Percentiles rank a stretch among this genome's conserved stretches.
Evolutionary conservation across 2,888 invertebrate species (phyloP).

Genomic region (Strigamia crassipes): DNA sequence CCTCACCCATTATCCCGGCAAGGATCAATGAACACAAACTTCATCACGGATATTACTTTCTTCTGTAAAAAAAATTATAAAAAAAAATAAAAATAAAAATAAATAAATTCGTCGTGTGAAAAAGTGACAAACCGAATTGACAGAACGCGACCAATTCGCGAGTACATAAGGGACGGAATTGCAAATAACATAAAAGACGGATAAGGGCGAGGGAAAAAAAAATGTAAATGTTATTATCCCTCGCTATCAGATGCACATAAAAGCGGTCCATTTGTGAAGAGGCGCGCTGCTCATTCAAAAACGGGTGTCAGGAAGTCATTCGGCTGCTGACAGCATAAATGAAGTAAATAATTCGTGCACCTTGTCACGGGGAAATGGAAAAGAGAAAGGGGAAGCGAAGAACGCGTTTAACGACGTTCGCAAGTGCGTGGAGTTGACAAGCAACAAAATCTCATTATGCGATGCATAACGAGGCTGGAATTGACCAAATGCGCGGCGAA

Average conservation of each 20-base stretch:
- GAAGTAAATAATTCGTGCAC: conserved; percentile 44
- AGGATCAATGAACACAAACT: conserved; percentile 22
- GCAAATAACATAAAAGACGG: background rate
- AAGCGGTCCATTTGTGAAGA: conserved; percentile 45
- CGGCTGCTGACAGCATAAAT: conserved; percentile 45
- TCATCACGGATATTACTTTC: too few relatives aligned
- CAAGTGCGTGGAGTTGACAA: background rate
- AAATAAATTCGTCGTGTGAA: background rate
- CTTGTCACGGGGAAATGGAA: conserved; percentile 37
- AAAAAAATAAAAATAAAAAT: too few relatives aligned
- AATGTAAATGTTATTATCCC: conserved; percentile 46
- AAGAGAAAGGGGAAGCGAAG: conserved; percentile 4
- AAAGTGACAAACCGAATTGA: background rate
- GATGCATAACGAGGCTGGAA: conserved; percentile 13
- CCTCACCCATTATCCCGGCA: background rate
- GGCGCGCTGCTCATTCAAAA: conserved; percentile 33
- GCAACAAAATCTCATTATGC: conserved; percentile 27
- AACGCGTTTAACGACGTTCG: conserved; percentile 14
- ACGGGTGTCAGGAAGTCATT: conserved; percentile 46
- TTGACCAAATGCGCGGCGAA: conserved; percentile 12
- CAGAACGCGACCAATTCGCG: conserved; percentile 6
- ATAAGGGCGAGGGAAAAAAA: conserved; percentile 8
- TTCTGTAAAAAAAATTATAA: too few relatives aligned
- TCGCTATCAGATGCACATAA: conserved; percentile 40
- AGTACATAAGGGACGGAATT: background rate